Percentiles rank a stretch among this genome's conserved stretches.
Conservation (phyloP, 2,113 vertebrate genomes). For the Ophthalmolycus amberensis region DNA sequence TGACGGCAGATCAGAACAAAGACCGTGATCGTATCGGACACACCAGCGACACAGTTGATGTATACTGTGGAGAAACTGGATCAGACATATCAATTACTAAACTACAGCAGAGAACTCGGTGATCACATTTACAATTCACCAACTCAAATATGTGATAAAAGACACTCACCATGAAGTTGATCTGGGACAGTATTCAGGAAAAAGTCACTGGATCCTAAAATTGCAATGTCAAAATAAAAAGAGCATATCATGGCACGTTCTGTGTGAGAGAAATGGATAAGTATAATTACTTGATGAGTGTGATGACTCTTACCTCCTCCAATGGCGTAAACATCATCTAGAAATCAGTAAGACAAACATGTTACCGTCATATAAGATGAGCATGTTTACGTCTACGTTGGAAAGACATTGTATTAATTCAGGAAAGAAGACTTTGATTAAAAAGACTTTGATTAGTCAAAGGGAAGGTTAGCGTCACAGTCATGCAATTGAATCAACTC, state of each 20-base stretch:
- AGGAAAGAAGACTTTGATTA: neutral
- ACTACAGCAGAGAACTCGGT: neutral
- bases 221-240: slow-evolving; percentile 3
- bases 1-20: neutral
- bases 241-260: neutral
- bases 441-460: slow-evolving; percentile 18
- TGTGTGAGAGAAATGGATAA: neutral
- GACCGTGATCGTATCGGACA: neutral
- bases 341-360: slow-evolving; percentile 15
- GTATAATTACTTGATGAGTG: fast-evolving
- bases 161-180: slow-evolving; percentile 77
- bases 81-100: neutral
- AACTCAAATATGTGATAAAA: neutral
- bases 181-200: slow-evolving; percentile 70
- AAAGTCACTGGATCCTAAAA: slow-evolving; percentile 69
- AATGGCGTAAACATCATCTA: slow-evolving; percentile 80
- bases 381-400: neutral
- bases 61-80: neutral
- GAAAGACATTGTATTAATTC: neutral
- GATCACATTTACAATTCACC: neutral
- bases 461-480: neutral
- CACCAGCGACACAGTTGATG: neutral
- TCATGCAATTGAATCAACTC: neutral
- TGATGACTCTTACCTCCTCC: slow-evolving; percentile 67
- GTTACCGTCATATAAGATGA: neutral